Base-by-base conservation (phyloP, 2,888 invertebrate species). In the Lampropteryx suffumata region DNA sequence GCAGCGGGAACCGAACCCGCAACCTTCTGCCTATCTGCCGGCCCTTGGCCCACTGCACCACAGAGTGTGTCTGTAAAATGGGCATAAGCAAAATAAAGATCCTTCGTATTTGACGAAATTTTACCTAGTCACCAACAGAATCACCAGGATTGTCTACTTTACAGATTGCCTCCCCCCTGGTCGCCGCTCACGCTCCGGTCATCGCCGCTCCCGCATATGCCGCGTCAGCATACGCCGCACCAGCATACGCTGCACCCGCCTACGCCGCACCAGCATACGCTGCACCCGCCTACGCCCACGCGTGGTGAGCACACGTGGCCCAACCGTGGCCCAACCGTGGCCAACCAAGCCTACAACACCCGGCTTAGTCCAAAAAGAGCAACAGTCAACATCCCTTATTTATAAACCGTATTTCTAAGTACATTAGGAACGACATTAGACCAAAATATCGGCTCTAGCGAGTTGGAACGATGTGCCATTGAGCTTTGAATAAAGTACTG, bases 351-450 rank as follows among this genome's bases (percentile, higher is more conserved):
- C 36, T 65, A 46, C 44, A 63, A 51, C 72, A 76, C 24, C 60
- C 35, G 58, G 66, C 64, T 62, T 59, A 54, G 57, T 57, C 57
- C 39, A 50, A 36, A 70, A 67, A 74, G 70, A 67, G 83, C 84
- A 87, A 85, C 87, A 88, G 84, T 87, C 84, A 86, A 79, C 63
- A 55, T 55, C 61, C 48, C 55, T 63, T 79, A 79, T 79, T 75
- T 78, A 82, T 81, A 71, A 69, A 51, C 7, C 57, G 59, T 72
- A 71, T 57, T 62, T 45, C 50, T 76, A 72, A 74, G 68, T 58
- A 48, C 61, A 73, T 73, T 78, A 55, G 67, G 62, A 73, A 69
- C 62, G 67, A 57, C 50, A 71, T 73, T 68, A 60, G 65, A 70
- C 67, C 67, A 68, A 69, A 41, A 67, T 35, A 62, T 33, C 65